Evolutionary conservation across 30 jellyfish, hydroid and myxozoan species (phyloP).

Genomic region (Hydractinia symbiolongicarpus): DNA sequence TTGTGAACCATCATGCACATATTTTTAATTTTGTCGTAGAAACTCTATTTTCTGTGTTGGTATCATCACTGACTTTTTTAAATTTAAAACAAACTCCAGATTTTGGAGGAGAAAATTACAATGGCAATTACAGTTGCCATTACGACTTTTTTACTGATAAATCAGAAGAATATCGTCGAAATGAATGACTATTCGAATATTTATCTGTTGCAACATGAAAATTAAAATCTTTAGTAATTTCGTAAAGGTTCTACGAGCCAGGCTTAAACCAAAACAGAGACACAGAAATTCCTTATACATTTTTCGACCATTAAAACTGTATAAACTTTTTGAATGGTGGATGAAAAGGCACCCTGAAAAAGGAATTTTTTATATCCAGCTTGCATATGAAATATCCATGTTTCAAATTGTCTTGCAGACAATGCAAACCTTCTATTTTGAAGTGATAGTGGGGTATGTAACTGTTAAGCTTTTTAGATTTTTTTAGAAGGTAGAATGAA

Average conservation of each 20-base stretch:
- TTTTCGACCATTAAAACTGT: constrained; percentile 30
- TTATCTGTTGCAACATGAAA: not conserved
- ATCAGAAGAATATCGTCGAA: constrained; percentile 28
- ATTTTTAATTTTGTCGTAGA: too few relatives aligned
- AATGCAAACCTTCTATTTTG: not conserved
- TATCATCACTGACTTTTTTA: not conserved
- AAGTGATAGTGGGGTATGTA: not conserved
- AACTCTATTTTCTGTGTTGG: constrained; percentile 11
- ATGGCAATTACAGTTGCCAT: not conserved
- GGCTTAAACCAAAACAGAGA: constrained; percentile 43
- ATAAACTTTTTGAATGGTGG: constrained; percentile 7
- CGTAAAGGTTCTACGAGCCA: constrained; percentile 25
- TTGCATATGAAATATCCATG: constrained; percentile 5
- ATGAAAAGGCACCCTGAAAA: constrained; percentile 22
- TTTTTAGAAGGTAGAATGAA: not conserved
- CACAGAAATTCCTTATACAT: constrained; percentile 27
- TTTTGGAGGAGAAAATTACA: not conserved
- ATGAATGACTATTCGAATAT: constrained; percentile 12
- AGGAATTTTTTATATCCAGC: constrained; percentile 33
- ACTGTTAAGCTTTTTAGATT: not conserved
- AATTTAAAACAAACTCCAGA: constrained; percentile 3
- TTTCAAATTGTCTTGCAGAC: not conserved
- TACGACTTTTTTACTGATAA: not conserved
- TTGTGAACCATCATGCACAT: not conserved
- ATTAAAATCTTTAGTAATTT: too few relatives aligned